Conservation (phyloP, 2,113 vertebrate genomes). For the Pelobates fuscus region DNA sequence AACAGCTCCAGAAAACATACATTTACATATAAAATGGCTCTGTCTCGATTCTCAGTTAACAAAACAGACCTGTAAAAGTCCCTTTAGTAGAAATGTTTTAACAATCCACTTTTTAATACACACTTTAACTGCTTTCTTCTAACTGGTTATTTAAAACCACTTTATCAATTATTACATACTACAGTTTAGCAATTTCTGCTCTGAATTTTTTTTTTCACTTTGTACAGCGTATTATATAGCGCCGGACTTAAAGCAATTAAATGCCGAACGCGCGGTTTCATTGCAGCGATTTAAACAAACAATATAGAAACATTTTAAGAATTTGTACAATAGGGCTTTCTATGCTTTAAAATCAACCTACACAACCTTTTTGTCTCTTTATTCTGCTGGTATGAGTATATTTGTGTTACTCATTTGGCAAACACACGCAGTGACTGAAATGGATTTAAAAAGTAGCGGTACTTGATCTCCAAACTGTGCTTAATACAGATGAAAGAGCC, state of each 20-base stretch:
- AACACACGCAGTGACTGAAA: not conserved
- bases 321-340: slow-evolving; percentile 25
- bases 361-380: slow-evolving; percentile 30
- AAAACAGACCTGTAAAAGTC: slow-evolving; percentile 27
- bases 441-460: not conserved
- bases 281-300: slow-evolving; percentile 26
- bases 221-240: slow-evolving; percentile 25
- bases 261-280: slow-evolving; percentile 33
- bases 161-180: slow-evolving; percentile 43
- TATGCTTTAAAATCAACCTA: slow-evolving; percentile 29
- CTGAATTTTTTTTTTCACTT: slow-evolving; percentile 17
- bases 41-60: slow-evolving; percentile 33
- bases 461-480: not conserved
- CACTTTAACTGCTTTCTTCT: slow-evolving; percentile 11
- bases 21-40: slow-evolving; percentile 31
- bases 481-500: too few species aligned
- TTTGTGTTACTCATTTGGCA: not conserved
- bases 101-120: slow-evolving; percentile 17
- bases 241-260: slow-evolving; percentile 41
- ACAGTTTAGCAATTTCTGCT: slow-evolving; percentile 31
- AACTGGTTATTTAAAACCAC: slow-evolving; percentile 45
- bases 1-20: slow-evolving; percentile 18
- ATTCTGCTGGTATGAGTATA: slow-evolving; percentile 8
- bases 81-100: slow-evolving; percentile 37
- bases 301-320: slow-evolving; percentile 42